Percentiles rank a stretch among this genome's conserved stretches.
Evolutionary conservation across 2,888 invertebrate genomes (phyloP).

Genomic region (Lasioglossum leucozonium): DNA sequence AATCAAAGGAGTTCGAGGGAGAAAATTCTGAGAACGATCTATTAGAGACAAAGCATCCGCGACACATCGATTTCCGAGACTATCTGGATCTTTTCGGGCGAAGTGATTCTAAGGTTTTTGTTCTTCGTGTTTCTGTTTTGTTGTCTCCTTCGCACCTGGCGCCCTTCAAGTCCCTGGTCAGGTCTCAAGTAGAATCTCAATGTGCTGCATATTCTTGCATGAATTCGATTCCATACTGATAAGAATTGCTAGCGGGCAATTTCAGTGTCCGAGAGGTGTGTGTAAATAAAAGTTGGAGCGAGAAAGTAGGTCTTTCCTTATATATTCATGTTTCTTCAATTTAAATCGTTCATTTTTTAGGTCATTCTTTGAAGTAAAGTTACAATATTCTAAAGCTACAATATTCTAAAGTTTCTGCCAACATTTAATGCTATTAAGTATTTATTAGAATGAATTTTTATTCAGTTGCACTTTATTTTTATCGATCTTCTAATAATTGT

Average conservation of each 20-base stretch:
- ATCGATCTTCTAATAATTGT: neutral
- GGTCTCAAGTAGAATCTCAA: conserved; percentile 39
- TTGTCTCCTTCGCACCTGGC: conserved; percentile 26
- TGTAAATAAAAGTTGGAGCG: neutral
- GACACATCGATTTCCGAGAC: conserved; percentile 28
- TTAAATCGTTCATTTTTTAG: neutral
- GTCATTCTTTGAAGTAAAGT: neutral
- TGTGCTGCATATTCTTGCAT: conserved; percentile 31
- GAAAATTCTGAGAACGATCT: neutral
- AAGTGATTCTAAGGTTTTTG: neutral
- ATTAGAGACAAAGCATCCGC: neutral
- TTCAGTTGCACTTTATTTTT: neutral
- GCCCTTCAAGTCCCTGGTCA: conserved; percentile 23
- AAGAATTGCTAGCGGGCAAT: conserved; percentile 4
- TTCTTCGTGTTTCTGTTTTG: conserved; percentile 14
- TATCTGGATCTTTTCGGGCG: conserved; percentile 25
- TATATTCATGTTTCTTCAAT: neutral
- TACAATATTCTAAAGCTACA: no score
- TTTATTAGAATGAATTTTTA: neutral
- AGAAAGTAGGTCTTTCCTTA: neutral
- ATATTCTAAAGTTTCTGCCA: no score
- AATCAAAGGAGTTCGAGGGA: neutral
- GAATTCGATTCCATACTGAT: conserved; percentile 47
- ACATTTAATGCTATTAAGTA: no score
- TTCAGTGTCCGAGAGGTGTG: neutral